A percentile compares a stretch with the other conserved stretches of the same genome.
These are phyloP conservation scores for Manduca sexta DNA, from an alignment of 1,140 invertebrate genomes.

Conservation along the genomic window DNA sequence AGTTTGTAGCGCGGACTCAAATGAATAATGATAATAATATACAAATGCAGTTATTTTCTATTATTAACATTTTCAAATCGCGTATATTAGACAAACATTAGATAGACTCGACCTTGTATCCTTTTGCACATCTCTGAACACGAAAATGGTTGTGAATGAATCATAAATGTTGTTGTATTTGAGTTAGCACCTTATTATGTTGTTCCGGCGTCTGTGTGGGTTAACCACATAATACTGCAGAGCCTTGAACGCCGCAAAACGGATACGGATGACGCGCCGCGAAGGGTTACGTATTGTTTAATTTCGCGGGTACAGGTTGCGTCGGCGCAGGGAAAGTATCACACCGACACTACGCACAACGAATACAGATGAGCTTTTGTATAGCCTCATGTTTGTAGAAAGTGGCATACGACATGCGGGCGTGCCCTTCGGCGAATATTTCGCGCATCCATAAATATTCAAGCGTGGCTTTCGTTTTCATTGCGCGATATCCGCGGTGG, in stretches of 20 bases:
- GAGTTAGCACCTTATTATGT: background rate
- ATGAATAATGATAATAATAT: too few species aligned
- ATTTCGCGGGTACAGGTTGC: constrained; percentile 12
- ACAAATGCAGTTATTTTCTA: too few species aligned
- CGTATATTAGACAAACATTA: background rate
- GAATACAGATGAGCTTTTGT: constrained; percentile 68
- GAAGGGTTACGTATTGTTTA: constrained; percentile 35
- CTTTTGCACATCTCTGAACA: background rate
- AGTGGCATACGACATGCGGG: constrained; percentile 42
- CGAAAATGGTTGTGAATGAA: background rate
- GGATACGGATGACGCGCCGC: constrained; percentile 40
- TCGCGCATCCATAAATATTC: constrained; percentile 61
- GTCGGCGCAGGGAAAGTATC: constrained; percentile 47
- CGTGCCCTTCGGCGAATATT: constrained; percentile 67
- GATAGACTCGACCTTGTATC: background rate
- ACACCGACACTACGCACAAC: constrained; percentile 41
- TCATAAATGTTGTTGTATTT: background rate
- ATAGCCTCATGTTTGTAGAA: constrained; percentile 50
- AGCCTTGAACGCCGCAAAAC: constrained; percentile 36
- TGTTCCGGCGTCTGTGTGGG: constrained; percentile 9
- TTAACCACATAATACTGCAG: constrained; percentile 18
- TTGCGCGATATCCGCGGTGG: constrained; percentile 41
- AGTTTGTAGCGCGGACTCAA: too few species aligned
- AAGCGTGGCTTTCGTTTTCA: constrained; percentile 62
- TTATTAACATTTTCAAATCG: too few species aligned